Evolutionary conservation across 2,113 vertebrate species (phyloP).

Genomic region (Barnardius zonarius): DNA sequence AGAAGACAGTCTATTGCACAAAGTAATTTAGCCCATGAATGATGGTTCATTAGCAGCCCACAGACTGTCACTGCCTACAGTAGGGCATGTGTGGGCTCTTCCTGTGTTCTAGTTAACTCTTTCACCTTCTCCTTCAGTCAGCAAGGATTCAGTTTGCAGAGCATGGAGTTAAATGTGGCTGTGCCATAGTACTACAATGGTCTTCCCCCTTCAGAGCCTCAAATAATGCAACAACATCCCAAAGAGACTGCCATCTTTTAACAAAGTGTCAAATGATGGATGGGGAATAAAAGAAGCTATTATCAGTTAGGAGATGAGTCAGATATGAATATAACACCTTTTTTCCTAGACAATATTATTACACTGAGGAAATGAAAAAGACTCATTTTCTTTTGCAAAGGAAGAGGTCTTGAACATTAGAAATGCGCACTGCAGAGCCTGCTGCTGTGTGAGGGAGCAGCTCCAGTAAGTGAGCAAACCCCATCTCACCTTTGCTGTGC

Average conservation of each 20-base stretch:
- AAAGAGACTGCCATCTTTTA: not conserved
- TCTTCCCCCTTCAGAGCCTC: not conserved
- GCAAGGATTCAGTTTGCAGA: not conserved
- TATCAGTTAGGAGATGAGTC: slow-evolving; percentile 57
- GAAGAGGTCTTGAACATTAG: not conserved
- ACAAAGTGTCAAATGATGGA: not conserved
- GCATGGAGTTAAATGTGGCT: not conserved
- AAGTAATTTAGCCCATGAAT: slow-evolving; percentile 14
- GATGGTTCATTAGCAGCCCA: slow-evolving; percentile 56
- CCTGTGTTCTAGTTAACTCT: not conserved
- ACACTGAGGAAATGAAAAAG: slow-evolving; percentile 16
- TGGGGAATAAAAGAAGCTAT: slow-evolving; percentile 16
- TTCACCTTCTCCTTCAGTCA: not conserved
- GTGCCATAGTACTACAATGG: not conserved
- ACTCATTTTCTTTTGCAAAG: not conserved
- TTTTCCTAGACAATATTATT: slow-evolving; percentile 29
- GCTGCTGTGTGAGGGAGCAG: not conserved
- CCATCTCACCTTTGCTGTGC: not conserved
- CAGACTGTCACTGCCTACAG: not conserved
- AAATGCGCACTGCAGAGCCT: not conserved
- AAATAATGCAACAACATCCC: not conserved
- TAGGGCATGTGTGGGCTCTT: not conserved
- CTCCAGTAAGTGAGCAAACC: not conserved
- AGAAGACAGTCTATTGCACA: not conserved
- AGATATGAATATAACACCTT: slow-evolving; percentile 39